phyloP scores from a whole-genome alignment of 2,888 invertebrate species.

The Cosmia trapezina region DNA sequence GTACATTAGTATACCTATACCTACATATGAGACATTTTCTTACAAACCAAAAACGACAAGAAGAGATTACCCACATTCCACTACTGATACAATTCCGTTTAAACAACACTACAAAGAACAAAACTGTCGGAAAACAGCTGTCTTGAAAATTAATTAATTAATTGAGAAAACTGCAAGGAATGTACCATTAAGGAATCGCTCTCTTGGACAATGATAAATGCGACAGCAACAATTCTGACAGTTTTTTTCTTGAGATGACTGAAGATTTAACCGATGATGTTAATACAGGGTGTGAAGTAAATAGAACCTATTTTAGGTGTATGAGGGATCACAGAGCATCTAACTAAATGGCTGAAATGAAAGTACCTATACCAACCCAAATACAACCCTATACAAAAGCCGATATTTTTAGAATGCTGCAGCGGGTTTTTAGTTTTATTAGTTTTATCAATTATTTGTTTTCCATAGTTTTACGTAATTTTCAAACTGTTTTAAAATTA shows the following conservation, averaged over 20 bases:
- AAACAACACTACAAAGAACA: conserved; percentile 25
- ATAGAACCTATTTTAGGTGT: background rate
- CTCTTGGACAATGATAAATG: conserved; percentile 56
- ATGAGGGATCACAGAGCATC: too few species aligned
- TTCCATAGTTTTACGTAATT: background rate
- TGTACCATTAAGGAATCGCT: conserved; percentile 49
- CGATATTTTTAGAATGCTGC: background rate
- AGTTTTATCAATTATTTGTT: background rate
- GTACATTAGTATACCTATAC: too few species aligned
- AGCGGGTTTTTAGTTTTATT: background rate
- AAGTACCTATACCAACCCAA: background rate
- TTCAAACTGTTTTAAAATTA: background rate
- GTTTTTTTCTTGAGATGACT: conserved; percentile 3
- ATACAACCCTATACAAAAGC: background rate
- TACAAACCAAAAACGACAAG: background rate
- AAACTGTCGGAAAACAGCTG: conserved; percentile 31
- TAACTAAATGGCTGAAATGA: too few species aligned
- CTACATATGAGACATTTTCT: background rate
- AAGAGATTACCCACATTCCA: conserved; percentile 39
- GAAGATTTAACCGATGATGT: background rate
- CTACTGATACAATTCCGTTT: conserved; percentile 13
- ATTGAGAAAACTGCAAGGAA: conserved; percentile 49
- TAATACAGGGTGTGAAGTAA: too few species aligned
- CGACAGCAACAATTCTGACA: conserved; percentile 22
- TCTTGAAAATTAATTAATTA: conserved; percentile 52